phyloP scores from a whole-genome alignment of 2,113 vertebrate genomes.

The Neolamprologus brichardi region DNA sequence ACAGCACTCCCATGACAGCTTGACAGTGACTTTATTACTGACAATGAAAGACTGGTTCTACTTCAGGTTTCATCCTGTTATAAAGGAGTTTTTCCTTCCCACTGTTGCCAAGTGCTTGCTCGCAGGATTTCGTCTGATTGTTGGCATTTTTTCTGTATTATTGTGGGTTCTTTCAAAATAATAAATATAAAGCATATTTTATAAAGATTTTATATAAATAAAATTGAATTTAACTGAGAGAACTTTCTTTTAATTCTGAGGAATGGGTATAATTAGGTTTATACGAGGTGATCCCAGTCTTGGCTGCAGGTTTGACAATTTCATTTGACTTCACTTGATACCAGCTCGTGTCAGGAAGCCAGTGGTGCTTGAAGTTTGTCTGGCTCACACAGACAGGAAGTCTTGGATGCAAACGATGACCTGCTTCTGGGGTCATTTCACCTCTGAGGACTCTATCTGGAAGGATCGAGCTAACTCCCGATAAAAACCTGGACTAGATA shows the following conservation, averaged over 20 bases:
- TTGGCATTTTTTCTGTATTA: not conserved
- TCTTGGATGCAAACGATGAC: slow-evolving; percentile 18
- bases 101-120: not conserved
- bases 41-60: not conserved
- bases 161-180: not conserved
- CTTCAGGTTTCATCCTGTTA: not conserved
- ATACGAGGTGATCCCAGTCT: not conserved
- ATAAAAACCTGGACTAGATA: slow-evolving; percentile 7
- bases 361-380: slow-evolving; percentile 9
- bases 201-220: not conserved
- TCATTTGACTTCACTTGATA: not conserved
- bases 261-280: not conserved
- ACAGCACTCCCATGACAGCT: not conserved
- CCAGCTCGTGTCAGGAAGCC: not conserved
- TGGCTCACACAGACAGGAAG: not conserved
- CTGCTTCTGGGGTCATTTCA: slow-evolving; percentile 64
- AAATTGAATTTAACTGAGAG: not conserved
- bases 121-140: not conserved
- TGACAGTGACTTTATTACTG: not conserved
- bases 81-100: not conserved
- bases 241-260: not conserved
- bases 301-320: not conserved
- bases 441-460: slow-evolving; percentile 45
- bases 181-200: not conserved
- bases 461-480: not conserved